phyloP scores from a whole-genome alignment of 2,888 invertebrate genomes.

The Cheilosia impressa region DNA sequence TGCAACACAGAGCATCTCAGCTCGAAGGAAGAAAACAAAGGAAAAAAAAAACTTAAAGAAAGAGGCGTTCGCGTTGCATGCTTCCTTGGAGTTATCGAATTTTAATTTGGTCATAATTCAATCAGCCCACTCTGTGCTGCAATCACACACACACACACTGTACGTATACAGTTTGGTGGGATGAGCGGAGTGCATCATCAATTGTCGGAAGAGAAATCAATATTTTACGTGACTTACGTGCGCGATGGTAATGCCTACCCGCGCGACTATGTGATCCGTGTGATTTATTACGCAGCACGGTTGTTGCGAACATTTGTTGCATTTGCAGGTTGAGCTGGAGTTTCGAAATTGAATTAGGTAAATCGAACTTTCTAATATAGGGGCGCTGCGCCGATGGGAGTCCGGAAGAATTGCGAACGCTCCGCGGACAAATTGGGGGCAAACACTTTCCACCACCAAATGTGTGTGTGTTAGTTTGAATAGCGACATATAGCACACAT shows the following conservation, averaged over 20 bases:
- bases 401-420: conserved; percentile 45
- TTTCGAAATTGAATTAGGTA: conserved; percentile 74
- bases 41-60: conserved; percentile 45
- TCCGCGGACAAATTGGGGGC: conserved; percentile 60
- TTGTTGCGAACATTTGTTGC: conserved; percentile 56
- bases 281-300: conserved; percentile 75
- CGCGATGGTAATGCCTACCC: conserved; percentile 70
- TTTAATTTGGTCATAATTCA: conserved; percentile 76
- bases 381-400: conserved; percentile 58
- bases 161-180: too few species aligned
- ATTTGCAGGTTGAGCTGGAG: conserved; percentile 49
- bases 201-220: conserved; percentile 76
- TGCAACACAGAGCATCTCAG: conserved; percentile 14
- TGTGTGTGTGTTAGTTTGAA: conserved; percentile 51
- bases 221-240: conserved; percentile 76
- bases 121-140: conserved; percentile 71
- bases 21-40: neutral
- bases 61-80: conserved; percentile 74
- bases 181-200: conserved; percentile 70
- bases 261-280: conserved; percentile 47
- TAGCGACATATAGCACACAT: conserved; percentile 56
- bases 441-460: conserved; percentile 33
- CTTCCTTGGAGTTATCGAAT: conserved; percentile 75
- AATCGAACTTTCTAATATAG: conserved; percentile 74
- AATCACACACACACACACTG: conserved; percentile 33